phyloP scores from a whole-genome alignment of 2,888 invertebrate genomes.

The Autographa pulchrina region DNA sequence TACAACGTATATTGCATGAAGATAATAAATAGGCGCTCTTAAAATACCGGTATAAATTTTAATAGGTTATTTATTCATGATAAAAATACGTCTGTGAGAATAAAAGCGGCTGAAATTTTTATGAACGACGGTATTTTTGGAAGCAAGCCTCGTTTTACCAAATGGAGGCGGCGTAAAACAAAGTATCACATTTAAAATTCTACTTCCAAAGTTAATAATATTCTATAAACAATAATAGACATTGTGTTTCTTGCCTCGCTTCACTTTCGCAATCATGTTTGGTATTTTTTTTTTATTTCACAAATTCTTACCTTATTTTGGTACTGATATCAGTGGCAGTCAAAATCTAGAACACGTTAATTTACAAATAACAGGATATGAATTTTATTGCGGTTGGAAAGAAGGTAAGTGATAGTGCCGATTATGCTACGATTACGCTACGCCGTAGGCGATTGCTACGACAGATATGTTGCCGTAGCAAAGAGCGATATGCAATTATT shows the following conservation, averaged over 20 bases:
- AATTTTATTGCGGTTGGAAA: too few relatives aligned
- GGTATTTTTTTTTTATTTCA: background rate
- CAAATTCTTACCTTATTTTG: background rate
- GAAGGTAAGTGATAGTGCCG: too few relatives aligned
- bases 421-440: background rate
- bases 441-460: background rate
- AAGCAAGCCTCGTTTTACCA: background rate
- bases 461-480: background rate
- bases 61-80: conserved; percentile 3
- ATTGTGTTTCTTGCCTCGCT: background rate
- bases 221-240: background rate
- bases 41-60: conserved; percentile 1
- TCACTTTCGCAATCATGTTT: background rate
- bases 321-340: background rate
- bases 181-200: conserved; percentile 4
- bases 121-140: conserved; percentile 4
- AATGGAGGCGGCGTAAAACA: conserved; percentile 4
- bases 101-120: conserved; percentile 2
- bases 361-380: too few relatives aligned
- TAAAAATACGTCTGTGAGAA: background rate
- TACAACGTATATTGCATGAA: background rate
- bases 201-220: background rate
- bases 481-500: too few relatives aligned
- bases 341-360: too few relatives aligned
- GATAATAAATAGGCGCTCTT: conserved; percentile 4